Evolutionary conservation across 2,797 vertebrate genomes (phyloP).

Genomic region (Falco biarmicus): DNA sequence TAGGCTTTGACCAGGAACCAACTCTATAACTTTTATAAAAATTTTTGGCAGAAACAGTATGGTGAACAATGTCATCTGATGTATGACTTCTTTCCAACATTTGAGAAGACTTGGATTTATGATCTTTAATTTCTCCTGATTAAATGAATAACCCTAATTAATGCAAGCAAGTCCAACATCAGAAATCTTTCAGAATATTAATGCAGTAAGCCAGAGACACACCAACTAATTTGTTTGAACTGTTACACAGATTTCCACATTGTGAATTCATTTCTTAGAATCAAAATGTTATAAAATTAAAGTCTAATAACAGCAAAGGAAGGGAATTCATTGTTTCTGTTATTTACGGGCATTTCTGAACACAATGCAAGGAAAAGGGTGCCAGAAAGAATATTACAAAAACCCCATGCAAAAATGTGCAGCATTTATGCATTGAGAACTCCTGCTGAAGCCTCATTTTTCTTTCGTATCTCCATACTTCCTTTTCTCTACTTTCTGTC

Average conservation of each 20-base stretch:
- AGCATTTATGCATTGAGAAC: neutral
- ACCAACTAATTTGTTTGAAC: neutral
- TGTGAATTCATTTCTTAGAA: neutral
- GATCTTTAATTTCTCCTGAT: neutral
- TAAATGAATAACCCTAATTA: neutral
- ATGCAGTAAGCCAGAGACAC: neutral
- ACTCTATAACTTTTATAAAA: neutral
- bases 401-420: neutral
- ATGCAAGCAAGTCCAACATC: neutral
- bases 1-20: neutral
- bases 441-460: neutral
- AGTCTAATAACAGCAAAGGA: neutral
- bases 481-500: neutral
- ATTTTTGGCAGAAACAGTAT: neutral
- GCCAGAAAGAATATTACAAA: neutral
- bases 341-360: neutral
- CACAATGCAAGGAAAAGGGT: neutral
- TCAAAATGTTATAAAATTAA: neutral
- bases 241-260: neutral
- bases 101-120: neutral
- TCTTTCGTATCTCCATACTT: neutral
- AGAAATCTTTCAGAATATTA: neutral
- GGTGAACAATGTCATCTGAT: neutral
- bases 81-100: neutral
- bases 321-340: neutral